Evolutionary conservation across 2,113 vertebrate species (phyloP).

Genomic region (Rhadina sibilatrix): DNA sequence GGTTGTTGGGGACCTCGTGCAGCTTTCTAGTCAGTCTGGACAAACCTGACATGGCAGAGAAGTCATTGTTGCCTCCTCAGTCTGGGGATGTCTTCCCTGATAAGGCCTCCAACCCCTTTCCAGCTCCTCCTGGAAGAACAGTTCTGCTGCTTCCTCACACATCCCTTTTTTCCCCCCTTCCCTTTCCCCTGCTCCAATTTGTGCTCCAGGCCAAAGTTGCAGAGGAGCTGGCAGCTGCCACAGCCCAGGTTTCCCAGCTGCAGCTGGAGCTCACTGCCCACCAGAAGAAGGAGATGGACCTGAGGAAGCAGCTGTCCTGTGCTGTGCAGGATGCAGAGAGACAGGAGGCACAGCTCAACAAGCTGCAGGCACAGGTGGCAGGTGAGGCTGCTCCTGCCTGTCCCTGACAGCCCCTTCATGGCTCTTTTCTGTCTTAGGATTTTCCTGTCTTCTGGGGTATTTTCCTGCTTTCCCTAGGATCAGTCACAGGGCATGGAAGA

Average conservation of each 20-base stretch:
- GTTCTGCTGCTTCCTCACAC: background rate
- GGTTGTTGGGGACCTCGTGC: background rate
- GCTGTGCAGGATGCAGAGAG: conserved; percentile 78
- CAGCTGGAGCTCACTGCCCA: conserved; percentile 86
- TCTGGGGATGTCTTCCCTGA: background rate
- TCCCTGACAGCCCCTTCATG: background rate
- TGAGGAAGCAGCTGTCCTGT: conserved; percentile 79
- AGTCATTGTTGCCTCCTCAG: fast-evolving
- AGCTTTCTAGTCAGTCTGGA: background rate
- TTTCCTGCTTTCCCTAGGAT: background rate
- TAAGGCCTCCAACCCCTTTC: background rate
- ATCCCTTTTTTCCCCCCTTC: fast-evolving
- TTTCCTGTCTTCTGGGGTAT: background rate
- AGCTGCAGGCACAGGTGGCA: conserved; percentile 79
- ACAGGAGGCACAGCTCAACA: conserved; percentile 61
- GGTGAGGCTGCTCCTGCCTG: conserved; percentile 65
- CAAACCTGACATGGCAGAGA: background rate
- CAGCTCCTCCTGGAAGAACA: background rate
- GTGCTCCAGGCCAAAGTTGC: conserved; percentile 82
- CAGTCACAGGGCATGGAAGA: background rate
- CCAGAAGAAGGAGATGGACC: conserved; percentile 83
- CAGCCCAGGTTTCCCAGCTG: conserved; percentile 83
- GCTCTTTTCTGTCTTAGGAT: fast-evolving
- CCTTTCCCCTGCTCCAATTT: background rate
- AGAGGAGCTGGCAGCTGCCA: conserved; percentile 84